Evolutionary conservation across 2,888 invertebrate species (phyloP).

Genomic region (Cryptus viduatorius): DNA sequence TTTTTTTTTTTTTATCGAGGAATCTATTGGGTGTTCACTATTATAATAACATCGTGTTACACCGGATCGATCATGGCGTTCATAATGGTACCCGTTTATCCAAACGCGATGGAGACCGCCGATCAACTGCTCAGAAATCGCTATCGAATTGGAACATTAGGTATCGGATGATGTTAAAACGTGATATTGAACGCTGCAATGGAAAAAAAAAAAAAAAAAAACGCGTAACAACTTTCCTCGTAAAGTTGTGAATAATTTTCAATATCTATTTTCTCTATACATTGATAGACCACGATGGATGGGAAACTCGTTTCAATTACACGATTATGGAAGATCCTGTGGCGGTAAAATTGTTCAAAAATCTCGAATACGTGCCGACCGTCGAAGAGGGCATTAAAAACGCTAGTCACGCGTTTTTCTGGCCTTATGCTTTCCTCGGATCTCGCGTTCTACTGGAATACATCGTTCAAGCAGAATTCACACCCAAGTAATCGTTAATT

Average conservation of each 20-base stretch:
- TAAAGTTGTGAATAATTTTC: constrained; percentile 14
- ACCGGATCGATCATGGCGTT: constrained; percentile 94
- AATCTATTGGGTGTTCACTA: constrained; percentile 94
- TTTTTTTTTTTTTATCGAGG: constrained; percentile 84
- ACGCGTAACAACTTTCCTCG: background rate
- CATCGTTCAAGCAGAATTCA: constrained; percentile 90
- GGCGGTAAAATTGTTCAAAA: constrained; percentile 88
- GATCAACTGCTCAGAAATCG: constrained; percentile 89
- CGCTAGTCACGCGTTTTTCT: constrained; percentile 91
- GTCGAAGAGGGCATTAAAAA: constrained; percentile 90
- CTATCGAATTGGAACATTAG: constrained; percentile 90
- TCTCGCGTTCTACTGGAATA: constrained; percentile 91
- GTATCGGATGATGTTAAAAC: constrained; percentile 83
- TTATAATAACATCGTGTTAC: constrained; percentile 93
- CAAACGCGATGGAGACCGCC: constrained; percentile 90
- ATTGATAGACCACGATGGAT: constrained; percentile 89
- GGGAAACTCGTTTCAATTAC: constrained; percentile 90
- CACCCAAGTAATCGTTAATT: constrained; percentile 85
- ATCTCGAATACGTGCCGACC: constrained; percentile 89
- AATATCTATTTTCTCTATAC: background rate
- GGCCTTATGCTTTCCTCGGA: constrained; percentile 92
- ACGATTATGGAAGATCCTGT: constrained; percentile 88
- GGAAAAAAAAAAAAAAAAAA: background rate
- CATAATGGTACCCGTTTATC: constrained; percentile 92
- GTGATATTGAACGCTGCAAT: background rate